Percentiles rank a stretch among this genome's conserved stretches.
These are phyloP conservation scores for Cherax quadricarinatus DNA, from an alignment of 1,140 invertebrate species.

Conservation along the genomic window DNA sequence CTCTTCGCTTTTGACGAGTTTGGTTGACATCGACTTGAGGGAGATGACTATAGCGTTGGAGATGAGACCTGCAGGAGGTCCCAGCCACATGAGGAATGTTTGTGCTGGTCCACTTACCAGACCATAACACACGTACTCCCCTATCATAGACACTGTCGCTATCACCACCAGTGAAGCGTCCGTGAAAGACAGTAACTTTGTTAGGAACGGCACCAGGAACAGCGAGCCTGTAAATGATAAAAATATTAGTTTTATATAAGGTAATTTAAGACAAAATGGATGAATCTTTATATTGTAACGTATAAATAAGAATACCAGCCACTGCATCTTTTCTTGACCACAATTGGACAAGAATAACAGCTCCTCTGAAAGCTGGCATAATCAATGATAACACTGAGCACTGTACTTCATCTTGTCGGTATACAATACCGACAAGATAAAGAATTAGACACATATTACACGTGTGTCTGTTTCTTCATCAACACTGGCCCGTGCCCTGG, in stretches of 20 bases:
- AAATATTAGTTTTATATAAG: not conserved
- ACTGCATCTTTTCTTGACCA: not conserved
- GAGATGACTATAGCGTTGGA: constrained; percentile 66
- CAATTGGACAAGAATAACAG: too few species aligned
- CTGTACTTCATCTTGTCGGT: too few species aligned
- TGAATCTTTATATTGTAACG: not conserved
- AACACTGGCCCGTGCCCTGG: too few species aligned
- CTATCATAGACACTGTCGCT: constrained; percentile 43
- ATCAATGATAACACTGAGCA: too few species aligned
- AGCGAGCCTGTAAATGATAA: constrained; percentile 37
- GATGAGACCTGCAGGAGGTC: constrained; percentile 51
- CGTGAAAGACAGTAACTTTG: constrained; percentile 33
- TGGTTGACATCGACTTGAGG: constrained; percentile 66
- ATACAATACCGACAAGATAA: too few species aligned
- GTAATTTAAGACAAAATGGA: not conserved
- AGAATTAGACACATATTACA: too few species aligned
- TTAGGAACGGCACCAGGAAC: constrained; percentile 65
- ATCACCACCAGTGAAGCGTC: constrained; percentile 50
- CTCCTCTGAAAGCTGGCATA: too few species aligned
- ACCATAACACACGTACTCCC: constrained; percentile 60
- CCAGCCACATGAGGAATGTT: constrained; percentile 59
- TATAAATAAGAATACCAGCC: not conserved
- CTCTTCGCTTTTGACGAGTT: constrained; percentile 52
- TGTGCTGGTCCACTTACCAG: constrained; percentile 30
- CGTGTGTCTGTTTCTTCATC: too few species aligned